Conservation (phyloP, 2,888 invertebrate species). For the Tetrapedia diversipes region DNA sequence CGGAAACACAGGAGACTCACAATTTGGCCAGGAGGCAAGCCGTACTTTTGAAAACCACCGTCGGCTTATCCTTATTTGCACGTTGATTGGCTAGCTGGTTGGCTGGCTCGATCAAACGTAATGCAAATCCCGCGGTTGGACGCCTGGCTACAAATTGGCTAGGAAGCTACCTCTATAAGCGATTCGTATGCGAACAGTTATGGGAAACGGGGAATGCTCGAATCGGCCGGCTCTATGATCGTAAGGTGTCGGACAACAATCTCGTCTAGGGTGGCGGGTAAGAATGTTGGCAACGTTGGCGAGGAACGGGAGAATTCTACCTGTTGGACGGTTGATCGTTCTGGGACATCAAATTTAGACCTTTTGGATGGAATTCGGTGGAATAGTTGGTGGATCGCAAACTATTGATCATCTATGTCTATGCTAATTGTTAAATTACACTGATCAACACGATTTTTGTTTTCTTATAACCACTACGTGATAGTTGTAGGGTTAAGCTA, state of each 20-base stretch:
- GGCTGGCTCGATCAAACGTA: constrained; percentile 46
- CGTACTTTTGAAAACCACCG: constrained; percentile 43
- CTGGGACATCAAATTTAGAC: constrained; percentile 34
- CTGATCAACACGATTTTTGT: too few species aligned
- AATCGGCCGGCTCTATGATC: constrained; percentile 6
- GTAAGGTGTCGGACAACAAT: constrained; percentile 31
- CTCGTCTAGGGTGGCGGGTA: constrained; percentile 9
- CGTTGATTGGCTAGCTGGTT: constrained; percentile 63
- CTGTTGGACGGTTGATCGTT: constrained; percentile 40
- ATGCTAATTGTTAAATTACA: too few species aligned
- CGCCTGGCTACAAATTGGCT: constrained; percentile 36
- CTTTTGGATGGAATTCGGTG: constrained; percentile 7
- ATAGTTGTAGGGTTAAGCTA: too few species aligned
- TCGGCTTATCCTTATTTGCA: constrained; percentile 59
- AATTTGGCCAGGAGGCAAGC: background rate
- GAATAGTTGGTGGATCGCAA: too few species aligned
- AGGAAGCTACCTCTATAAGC: constrained; percentile 22
- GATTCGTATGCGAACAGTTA: constrained; percentile 31
- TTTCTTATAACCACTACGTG: too few species aligned
- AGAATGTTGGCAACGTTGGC: constrained; percentile 10
- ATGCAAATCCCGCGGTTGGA: constrained; percentile 57
- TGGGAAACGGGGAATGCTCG: background rate
- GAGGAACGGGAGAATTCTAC: constrained; percentile 21
- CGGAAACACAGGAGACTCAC: constrained; percentile 13
- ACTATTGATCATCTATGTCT: too few species aligned